Evolutionary conservation across 2,113 vertebrate species (phyloP).

Genomic region (Pteruthius melanotis): DNA sequence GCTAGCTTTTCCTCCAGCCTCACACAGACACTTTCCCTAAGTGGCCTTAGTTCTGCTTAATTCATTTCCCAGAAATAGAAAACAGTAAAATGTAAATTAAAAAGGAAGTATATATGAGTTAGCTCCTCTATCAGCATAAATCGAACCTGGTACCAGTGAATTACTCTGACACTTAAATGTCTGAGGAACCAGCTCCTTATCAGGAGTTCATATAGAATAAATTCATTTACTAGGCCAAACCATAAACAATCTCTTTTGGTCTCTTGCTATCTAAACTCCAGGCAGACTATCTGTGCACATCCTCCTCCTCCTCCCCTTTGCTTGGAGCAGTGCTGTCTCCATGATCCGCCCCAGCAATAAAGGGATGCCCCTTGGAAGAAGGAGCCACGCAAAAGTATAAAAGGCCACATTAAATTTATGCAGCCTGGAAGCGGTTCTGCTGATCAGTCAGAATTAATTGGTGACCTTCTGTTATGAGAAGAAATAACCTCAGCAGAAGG

Average conservation of each 20-base stretch:
- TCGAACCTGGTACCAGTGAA: not conserved
- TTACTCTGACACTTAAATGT: not conserved
- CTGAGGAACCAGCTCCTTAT: not conserved
- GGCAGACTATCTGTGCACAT: not conserved
- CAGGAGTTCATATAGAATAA: not conserved
- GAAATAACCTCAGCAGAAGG: not conserved
- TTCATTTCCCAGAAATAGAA: not conserved
- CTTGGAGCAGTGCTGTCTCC: not conserved
- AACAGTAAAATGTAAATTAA: conserved; percentile 12
- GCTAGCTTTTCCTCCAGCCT: not conserved
- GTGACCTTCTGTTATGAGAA: not conserved
- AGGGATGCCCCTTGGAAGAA: not conserved
- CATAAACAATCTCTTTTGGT: not conserved
- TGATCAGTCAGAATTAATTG: not conserved
- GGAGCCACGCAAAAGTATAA: not conserved
- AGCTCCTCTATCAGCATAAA: not conserved
- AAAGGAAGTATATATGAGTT: not conserved
- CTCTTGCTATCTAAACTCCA: not conserved
- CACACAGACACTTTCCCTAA: not conserved
- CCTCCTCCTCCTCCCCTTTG: not conserved
- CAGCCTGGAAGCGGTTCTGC: not conserved
- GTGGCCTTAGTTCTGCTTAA: not conserved
- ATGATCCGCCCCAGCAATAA: not conserved
- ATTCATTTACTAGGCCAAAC: not conserved
- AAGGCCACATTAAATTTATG: not conserved